A percentile compares a stretch with the other conserved stretches of the same genome.
phyloP scores from a whole-genome alignment of 2,113 vertebrate species.

The Pygoscelis adeliae region DNA sequence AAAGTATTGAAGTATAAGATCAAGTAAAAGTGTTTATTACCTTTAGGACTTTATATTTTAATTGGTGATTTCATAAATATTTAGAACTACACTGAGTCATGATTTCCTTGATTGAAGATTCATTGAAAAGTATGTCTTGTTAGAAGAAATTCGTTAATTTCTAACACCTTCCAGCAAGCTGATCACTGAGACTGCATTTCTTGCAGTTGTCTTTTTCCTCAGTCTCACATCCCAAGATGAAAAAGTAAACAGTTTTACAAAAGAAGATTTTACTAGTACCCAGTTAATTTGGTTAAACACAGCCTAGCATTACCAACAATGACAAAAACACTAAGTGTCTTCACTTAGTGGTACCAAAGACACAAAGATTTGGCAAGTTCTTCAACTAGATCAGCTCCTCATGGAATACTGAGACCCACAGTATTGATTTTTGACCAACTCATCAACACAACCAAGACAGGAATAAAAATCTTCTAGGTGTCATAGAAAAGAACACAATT shows the following conservation, averaged over 20 bases:
- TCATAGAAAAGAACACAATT: neutral
- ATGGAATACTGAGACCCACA: fast-evolving
- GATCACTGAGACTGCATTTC: neutral
- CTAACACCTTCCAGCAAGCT: neutral
- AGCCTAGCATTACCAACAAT: neutral
- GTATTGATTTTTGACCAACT: neutral
- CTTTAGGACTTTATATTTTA: neutral
- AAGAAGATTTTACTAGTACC: neutral
- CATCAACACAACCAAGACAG: neutral
- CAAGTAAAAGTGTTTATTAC: neutral
- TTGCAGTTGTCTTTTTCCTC: neutral
- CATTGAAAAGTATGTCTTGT: neutral
- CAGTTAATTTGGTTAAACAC: neutral
- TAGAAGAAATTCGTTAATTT: neutral
- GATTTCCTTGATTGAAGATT: neutral
- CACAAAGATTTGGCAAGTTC: neutral
- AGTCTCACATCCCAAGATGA: neutral
- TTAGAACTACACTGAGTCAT: neutral
- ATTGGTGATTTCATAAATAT: neutral
- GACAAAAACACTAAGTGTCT: neutral
- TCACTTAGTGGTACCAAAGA: neutral
- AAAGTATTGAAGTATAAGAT: neutral
- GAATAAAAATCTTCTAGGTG: neutral
- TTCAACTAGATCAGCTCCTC: neutral
- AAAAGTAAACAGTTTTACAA: neutral